These are phyloP conservation scores for Characodon lateralis DNA, from an alignment of 2,797 vertebrate species.

Conservation along the genomic window DNA sequence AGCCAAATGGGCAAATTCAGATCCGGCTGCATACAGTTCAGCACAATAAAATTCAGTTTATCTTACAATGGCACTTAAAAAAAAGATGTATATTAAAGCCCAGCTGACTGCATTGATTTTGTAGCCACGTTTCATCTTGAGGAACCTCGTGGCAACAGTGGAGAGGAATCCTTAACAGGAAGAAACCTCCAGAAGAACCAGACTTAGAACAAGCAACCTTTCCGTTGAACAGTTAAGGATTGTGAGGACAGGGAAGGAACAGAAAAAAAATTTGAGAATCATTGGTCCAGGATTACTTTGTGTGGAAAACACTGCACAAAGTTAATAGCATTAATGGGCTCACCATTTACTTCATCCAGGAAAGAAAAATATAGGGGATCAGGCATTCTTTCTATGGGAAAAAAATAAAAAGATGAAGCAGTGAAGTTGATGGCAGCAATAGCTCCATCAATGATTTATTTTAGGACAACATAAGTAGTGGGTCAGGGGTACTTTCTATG, in stretches of 20 bases:
- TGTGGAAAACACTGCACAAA: neutral
- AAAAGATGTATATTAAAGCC: neutral
- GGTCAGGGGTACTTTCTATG: neutral
- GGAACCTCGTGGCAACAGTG: neutral
- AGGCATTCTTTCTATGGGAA: neutral
- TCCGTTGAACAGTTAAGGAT: neutral
- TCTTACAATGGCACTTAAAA: too few relatives aligned
- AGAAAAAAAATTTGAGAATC: neutral
- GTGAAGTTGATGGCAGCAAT: neutral
- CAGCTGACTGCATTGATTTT: neutral
- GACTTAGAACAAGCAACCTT: neutral
- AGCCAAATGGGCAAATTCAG: neutral
- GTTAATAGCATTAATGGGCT: neutral
- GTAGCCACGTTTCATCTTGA: neutral
- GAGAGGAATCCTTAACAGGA: neutral
- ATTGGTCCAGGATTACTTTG: neutral
- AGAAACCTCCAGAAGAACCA: too few relatives aligned
- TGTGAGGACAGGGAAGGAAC: neutral
- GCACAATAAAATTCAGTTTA: neutral
- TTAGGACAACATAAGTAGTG: neutral
- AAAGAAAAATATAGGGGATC: too few relatives aligned
- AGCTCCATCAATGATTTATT: neutral
- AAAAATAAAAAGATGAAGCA: neutral
- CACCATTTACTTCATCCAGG: too few relatives aligned
- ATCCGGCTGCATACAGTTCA: neutral